A percentile compares a stretch with the other conserved stretches of the same genome.
Conservation (phyloP, 2,797 vertebrate genomes). For the Catharus ustulatus region DNA sequence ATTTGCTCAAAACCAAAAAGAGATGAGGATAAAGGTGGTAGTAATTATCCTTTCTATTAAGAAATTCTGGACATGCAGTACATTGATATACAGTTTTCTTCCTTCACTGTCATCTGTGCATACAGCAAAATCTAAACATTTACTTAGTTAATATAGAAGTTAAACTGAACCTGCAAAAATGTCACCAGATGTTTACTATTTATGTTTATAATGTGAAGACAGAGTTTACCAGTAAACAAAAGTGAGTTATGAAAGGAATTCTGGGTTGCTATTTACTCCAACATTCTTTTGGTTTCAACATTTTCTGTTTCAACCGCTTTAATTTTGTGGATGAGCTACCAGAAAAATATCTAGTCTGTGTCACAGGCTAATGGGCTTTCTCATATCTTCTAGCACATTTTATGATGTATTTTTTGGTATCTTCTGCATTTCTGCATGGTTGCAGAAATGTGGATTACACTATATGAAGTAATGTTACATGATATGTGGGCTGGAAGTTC, state of each 20-base stretch:
- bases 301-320: constrained; percentile 32
- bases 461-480: constrained; percentile 74
- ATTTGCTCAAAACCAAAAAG: neutral
- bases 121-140: neutral
- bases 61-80: neutral
- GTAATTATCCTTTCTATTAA: neutral
- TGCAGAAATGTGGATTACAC: constrained; percentile 65
- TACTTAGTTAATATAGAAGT: neutral
- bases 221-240: constrained; percentile 41
- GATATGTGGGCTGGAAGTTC: constrained; percentile 47
- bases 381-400: constrained; percentile 57
- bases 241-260: constrained; percentile 34
- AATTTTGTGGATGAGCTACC: constrained; percentile 53
- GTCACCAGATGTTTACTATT: neutral
- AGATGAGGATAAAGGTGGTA: neutral
- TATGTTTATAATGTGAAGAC: neutral
- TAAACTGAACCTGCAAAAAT: neutral
- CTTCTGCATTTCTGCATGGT: neutral
- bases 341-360: constrained; percentile 44
- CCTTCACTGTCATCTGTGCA: neutral
- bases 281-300: constrained; percentile 33
- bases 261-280: constrained; percentile 36
- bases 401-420: constrained; percentile 61
- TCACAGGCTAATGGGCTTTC: constrained; percentile 63
- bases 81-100: neutral